These are phyloP conservation scores for Enteromius thamalakanensis DNA, from an alignment of 2,797 vertebrate species.

Conservation along the genomic window DNA sequence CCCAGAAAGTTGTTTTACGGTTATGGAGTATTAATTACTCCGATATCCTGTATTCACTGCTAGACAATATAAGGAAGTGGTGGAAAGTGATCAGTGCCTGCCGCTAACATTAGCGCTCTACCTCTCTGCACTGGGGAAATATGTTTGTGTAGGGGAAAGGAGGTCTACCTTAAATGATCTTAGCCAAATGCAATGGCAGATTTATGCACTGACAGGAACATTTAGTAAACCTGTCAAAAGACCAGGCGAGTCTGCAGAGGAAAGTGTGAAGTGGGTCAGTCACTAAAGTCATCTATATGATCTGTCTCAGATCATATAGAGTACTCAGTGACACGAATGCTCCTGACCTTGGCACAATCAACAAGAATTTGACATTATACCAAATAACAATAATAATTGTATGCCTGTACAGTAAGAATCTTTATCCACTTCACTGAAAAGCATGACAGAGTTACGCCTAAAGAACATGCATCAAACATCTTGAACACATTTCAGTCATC, in stretches of 20 bases:
- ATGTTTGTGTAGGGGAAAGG: not conserved
- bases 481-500: not conserved
- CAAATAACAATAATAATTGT: not conserved
- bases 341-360: not conserved
- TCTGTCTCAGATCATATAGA: not conserved
- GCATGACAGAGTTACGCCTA: not conserved
- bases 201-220: not conserved
- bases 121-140: constrained; percentile 12
- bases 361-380: not conserved
- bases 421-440: too few relatives aligned
- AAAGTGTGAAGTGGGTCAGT: constrained; percentile 18
- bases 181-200: not conserved
- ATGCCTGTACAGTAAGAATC: not conserved
- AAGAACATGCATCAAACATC: not conserved
- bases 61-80: constrained; percentile 57
- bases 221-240: constrained; percentile 15
- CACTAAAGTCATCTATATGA: not conserved
- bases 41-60: constrained; percentile 48
- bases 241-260: not conserved
- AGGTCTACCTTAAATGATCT: not conserved
- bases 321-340: not conserved
- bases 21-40: constrained; percentile 33
- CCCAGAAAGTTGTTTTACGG: not conserved
- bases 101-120: constrained; percentile 7
- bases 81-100: constrained; percentile 12